These are phyloP conservation scores for Standfussiana lucernea DNA, from an alignment of 2,888 invertebrate species.

Conservation along the genomic window DNA sequence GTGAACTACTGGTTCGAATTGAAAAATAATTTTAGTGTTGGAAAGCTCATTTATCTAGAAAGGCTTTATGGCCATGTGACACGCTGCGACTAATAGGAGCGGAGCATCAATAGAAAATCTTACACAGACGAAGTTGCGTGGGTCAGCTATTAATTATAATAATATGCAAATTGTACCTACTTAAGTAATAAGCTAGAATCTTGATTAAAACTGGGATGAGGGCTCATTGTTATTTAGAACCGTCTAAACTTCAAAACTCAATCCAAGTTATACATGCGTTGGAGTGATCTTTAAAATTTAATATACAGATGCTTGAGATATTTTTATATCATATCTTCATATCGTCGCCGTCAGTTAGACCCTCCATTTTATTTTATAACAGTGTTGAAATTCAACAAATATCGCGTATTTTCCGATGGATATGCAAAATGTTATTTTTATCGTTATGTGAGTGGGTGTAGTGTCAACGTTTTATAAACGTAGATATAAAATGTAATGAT, in stretches of 20 bases:
- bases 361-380: slow-evolving; percentile 36
- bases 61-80: too few relatives aligned
- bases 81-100: too few relatives aligned
- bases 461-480: slow-evolving; percentile 7
- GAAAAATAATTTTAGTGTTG: too few relatives aligned
- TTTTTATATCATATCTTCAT: slow-evolving; percentile 19
- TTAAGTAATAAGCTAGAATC: slow-evolving; percentile 26
- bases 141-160: slow-evolving; percentile 28
- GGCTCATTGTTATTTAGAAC: slow-evolving; percentile 70
- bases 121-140: too few relatives aligned
- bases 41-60: too few relatives aligned
- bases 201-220: slow-evolving; percentile 63
- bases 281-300: slow-evolving; percentile 42
- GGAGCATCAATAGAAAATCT: too few relatives aligned
- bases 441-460: neutral
- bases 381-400: slow-evolving; percentile 36
- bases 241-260: slow-evolving; percentile 54
- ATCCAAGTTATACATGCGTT: slow-evolving; percentile 30
- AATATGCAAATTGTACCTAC: neutral
- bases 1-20: too few relatives aligned
- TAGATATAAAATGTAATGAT: slow-evolving; percentile 32
- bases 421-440: slow-evolving; percentile 33
- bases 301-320: slow-evolving; percentile 35
- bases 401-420: slow-evolving; percentile 1
- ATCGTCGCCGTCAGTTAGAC: slow-evolving; percentile 7